Percentiles rank a stretch among this genome's conserved stretches.
These are phyloP conservation scores for Octopus bimaculoides DNA, from an alignment of 1,140 invertebrate genomes.

Conservation along the genomic window DNA sequence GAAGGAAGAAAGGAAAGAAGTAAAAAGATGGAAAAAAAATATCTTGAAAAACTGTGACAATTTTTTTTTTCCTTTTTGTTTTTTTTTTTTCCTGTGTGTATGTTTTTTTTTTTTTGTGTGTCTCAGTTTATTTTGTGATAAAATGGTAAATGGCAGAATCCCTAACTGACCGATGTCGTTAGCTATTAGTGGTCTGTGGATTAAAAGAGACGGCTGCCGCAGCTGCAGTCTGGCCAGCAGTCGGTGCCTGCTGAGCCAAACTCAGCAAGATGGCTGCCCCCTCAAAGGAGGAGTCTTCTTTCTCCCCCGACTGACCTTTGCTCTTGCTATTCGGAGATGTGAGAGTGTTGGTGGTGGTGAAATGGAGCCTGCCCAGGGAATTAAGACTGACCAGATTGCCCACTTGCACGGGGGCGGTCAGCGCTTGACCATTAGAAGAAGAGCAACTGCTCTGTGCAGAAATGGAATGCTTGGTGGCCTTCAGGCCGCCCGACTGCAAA, in stretches of 20 bases:
- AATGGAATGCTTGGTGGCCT: neutral
- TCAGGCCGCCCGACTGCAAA: neutral
- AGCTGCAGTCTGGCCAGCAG: neutral
- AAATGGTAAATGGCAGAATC: too few species aligned
- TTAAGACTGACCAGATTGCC: neutral
- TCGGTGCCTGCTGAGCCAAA: neutral
- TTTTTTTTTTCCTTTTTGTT: neutral
- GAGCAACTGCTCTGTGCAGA: neutral
- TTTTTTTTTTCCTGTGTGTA: neutral
- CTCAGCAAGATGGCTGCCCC: constrained; percentile 5
- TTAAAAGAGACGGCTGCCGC: neutral
- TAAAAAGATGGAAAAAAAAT: too few species aligned
- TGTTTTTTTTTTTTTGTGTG: neutral
- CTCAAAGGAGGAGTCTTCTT: constrained; percentile 4
- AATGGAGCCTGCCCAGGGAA: neutral
- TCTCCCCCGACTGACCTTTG: neutral
- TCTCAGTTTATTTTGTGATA: neutral
- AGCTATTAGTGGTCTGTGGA: neutral
- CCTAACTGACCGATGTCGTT: neutral
- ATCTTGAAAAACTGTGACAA: neutral
- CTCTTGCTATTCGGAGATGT: too few species aligned
- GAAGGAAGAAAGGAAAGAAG: too few species aligned
- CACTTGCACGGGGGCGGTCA: neutral
- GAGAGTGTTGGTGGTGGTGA: neutral
- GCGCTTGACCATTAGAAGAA: neutral